Evolutionary conservation across 30 jellyfish, hydroid and myxozoan genomes (phyloP), one percentile per base, ranked within the genome.

Genomic region (Catostylus mosaicus): DNA sequence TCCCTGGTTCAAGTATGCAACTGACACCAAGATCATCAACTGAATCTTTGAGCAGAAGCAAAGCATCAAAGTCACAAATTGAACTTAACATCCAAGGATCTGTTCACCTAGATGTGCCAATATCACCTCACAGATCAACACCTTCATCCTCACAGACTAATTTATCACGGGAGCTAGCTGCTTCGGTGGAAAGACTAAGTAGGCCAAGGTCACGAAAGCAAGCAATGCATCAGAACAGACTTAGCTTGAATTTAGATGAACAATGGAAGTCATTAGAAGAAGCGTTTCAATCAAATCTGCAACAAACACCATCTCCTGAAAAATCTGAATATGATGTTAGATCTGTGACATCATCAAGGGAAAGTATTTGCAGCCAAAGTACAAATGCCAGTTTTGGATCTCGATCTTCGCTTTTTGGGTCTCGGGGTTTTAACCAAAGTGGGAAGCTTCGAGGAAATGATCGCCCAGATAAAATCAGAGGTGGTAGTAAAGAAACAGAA

Each of bases 151-250:
- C 67, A 52, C 16, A 16, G 16, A 30, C 79, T 45, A 82, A 38
- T 57, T 65, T 82, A 29, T 67, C 92, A 0, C 65, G 61, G 26
- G 80, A 50, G 5, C 40, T 64, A 47, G 86, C 96, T 34, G 80
- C 89, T 29, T 86, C 96, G n/a, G 96, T 86, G 30, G 96, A 86
- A 29, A 47, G 96, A 46, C 64, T 86, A 24, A 75, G 89, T 50
- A 38, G 67, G 43, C 89, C 96, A 47, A 86, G 52, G 37, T 86
- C 96, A 62, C 20, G 84, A 38, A 73, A 32, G 31, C 61, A 43
- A 36, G 82, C 86, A 3, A 54, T 82, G 86, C 85, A 82, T 27
- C 79, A 68, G 61, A 82, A 82, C 78, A 56, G 92, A 35, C 80
- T 82, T 1, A 82, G 92, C 31, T 59, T 82, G 86, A 82, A 82